Evolutionary conservation across 2,113 vertebrate species (phyloP), one percentile per base, ranked within the genome.

Genomic region (Eulemur macaco): DNA sequence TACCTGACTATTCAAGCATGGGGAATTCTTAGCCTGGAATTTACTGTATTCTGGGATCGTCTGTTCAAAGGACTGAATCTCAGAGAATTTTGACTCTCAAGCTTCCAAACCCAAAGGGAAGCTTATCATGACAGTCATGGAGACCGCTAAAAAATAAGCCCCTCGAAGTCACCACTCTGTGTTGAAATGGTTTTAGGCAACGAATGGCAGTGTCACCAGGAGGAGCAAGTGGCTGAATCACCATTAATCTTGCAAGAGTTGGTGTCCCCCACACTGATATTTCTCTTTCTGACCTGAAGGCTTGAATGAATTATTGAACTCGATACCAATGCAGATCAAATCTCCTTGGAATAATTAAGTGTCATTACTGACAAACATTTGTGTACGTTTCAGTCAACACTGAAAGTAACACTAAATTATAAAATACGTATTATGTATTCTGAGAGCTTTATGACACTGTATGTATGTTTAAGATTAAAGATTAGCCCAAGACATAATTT

Each of bases 341-440:
- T 92, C 97, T 98, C 98, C 95, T 69, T 34, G 47, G 98, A 97
- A 98, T 98, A 98, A 98, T 98, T 98, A 98, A 98, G 96, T 91
- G 39, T 92, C 96, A 52, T 95, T 97, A 98, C 97, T 52, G 96
- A 97, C 96, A 97, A 98, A 94, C 50, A 56, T 96, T 97, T 95
- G 89, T 74, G 84, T 86, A 50, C 85, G 25, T 96, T 90, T 93
- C 56, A 93, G 91, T 83, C 96, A 97, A 98, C 96, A 94, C 97
- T 97, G 93, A 85, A 89, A 97, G 96, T 56, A 97, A 97, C 95
- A 89, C 52, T 92, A 90, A 96, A 97, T 50, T 91, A 96, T 97
- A 86, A 98, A 98, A 98, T 97, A 98, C 96, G 96, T 97, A 98
- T 96, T 96, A 47, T 90, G 82, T 71, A 97, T 97, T 97, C 96